phyloP scores from a whole-genome alignment of 1,140 invertebrate genomes.

The Rhagoletis pomonella region DNA sequence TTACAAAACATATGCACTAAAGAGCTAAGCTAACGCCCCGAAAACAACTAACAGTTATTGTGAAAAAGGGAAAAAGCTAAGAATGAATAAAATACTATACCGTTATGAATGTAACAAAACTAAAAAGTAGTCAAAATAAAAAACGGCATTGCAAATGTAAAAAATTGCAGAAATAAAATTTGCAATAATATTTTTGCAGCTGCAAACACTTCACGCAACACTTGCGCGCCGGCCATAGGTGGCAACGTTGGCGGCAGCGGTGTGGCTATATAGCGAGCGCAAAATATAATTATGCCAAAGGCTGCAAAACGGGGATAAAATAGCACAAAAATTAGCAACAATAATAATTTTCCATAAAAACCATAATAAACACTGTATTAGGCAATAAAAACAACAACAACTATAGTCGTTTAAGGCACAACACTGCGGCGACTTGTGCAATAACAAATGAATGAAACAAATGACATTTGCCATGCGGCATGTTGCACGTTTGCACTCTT shows the following conservation, averaged over 20 bases:
- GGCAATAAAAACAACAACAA: background rate
- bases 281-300: conserved; percentile 34
- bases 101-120: background rate
- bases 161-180: conserved; percentile 1
- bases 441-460: conserved; percentile 21
- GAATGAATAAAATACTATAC: background rate
- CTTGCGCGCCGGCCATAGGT: background rate
- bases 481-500: conserved; percentile 2
- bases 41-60: background rate
- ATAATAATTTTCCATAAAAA: conserved; percentile 19
- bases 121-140: background rate
- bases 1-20: no score
- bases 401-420: background rate
- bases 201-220: conserved; percentile 23
- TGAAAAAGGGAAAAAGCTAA: background rate
- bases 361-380: background rate
- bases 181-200: conserved; percentile 38
- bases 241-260: background rate
- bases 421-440: background rate
- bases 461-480: conserved; percentile 34
- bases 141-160: background rate
- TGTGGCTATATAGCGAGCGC: background rate
- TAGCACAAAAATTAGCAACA: conserved; percentile 13
- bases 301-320: no score
- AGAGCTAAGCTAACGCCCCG: background rate